phyloP scores from a whole-genome alignment of 2,797 vertebrate species.

The Choloepus didactylus region DNA sequence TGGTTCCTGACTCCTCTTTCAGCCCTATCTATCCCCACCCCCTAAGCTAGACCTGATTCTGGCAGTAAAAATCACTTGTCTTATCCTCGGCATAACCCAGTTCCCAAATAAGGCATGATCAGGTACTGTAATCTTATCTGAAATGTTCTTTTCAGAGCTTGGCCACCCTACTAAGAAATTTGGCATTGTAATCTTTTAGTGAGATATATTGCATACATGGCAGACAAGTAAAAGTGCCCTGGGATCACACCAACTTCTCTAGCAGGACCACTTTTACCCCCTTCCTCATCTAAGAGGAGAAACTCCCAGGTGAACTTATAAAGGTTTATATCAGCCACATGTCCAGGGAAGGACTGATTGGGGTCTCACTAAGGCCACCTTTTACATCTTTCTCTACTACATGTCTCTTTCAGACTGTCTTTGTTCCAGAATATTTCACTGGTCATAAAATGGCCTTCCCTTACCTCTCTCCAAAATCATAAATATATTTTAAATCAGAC shows the following conservation, averaged over 20 bases:
- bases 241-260: background rate
- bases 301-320: background rate
- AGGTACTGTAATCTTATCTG: background rate
- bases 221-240: slow-evolving; percentile 26
- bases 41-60: background rate
- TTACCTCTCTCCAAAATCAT: background rate
- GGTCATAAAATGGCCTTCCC: slow-evolving; percentile 45
- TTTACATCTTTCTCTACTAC: slow-evolving; percentile 14
- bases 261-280: background rate
- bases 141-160: slow-evolving; percentile 34
- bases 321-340: background rate
- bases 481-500: slow-evolving; percentile 35
- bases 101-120: background rate
- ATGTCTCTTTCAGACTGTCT: background rate
- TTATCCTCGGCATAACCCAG: background rate
- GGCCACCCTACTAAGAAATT: background rate
- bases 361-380: background rate
- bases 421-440: slow-evolving; percentile 38
- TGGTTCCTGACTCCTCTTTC: slow-evolving; percentile 5
- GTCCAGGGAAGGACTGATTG: background rate
- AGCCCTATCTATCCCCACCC: background rate
- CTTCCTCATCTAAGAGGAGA: background rate
- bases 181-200: background rate
- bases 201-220: background rate
- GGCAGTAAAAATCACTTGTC: background rate